A percentile compares a stretch with the other conserved stretches of the same genome.
Evolutionary conservation across 2,113 vertebrate genomes (phyloP).

Genomic region (Chaetodon auriga): DNA sequence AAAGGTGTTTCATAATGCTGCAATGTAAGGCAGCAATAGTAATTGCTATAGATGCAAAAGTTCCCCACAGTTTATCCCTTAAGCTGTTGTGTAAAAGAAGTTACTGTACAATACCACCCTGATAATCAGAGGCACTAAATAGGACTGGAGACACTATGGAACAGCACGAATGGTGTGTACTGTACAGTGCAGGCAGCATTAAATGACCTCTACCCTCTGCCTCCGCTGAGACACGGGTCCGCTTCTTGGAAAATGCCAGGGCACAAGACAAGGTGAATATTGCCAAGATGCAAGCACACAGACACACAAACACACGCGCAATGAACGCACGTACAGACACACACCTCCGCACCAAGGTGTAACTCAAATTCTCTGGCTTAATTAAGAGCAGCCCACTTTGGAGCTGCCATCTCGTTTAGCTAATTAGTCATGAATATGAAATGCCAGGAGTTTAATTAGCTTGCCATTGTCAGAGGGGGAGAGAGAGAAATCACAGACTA

Average conservation of each 20-base stretch:
- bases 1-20: not conserved
- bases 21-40: not conserved
- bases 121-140: constrained; percentile 23
- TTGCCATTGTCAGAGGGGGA: constrained; percentile 56
- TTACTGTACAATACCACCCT: not conserved
- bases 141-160: not conserved
- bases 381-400: constrained; percentile 75
- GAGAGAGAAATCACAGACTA: constrained; percentile 39
- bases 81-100: constrained; percentile 15
- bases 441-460: constrained; percentile 79
- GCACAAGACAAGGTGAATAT: constrained; percentile 21
- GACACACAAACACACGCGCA: not conserved
- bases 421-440: constrained; percentile 82
- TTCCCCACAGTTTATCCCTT: not conserved
- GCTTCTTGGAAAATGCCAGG: constrained; percentile 50
- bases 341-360: constrained; percentile 57
- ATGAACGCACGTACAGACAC: constrained; percentile 6
- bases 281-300: not conserved
- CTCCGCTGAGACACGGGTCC: constrained; percentile 33
- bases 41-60: not conserved
- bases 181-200: constrained; percentile 14
- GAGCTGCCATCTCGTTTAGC: constrained; percentile 74
- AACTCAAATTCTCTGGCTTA: constrained; percentile 68
- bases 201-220: constrained; percentile 37
- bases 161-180: not conserved